Evolutionary conservation across 64 coral and sea anemone genomes (phyloP).

Genomic region (Astreopora myriophthalma): DNA sequence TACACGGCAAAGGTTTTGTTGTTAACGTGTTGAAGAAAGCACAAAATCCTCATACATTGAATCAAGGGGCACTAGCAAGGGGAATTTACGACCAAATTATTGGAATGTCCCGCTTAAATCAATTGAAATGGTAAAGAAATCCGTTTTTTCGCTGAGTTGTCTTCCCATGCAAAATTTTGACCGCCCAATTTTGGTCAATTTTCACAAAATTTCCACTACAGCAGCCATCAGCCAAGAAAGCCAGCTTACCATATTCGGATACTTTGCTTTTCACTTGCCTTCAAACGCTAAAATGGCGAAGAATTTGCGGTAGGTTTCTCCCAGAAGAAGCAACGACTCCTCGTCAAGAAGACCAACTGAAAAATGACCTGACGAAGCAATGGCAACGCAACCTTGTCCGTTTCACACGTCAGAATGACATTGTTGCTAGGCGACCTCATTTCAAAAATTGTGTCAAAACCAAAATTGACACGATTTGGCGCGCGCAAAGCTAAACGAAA

Average conservation of each 20-base stretch:
- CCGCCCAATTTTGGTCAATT: neutral
- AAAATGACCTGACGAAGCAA: neutral
- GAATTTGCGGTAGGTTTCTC: constrained; percentile 15
- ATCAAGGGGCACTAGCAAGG: neutral
- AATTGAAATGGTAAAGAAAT: neutral
- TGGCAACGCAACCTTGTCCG: neutral
- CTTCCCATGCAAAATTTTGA: neutral
- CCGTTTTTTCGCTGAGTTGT: neutral
- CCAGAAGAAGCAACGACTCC: constrained; percentile 27
- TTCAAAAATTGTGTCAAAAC: neutral
- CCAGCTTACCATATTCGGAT: constrained; percentile 14
- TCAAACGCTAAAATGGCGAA: neutral
- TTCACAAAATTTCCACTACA: neutral
- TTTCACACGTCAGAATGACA: constrained; percentile 20
- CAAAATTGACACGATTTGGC: too few species aligned
- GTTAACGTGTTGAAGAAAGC: neutral
- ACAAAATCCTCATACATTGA: neutral
- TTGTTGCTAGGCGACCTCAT: constrained; percentile 19
- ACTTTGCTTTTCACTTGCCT: neutral
- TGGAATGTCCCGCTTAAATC: neutral
- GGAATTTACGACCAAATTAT: neutral
- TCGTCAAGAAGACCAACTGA: constrained; percentile 13
- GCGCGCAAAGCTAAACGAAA: too few species aligned
- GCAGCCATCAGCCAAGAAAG: neutral
- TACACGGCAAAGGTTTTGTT: neutral